A percentile compares a stretch with the other conserved stretches of the same genome.
These are phyloP conservation scores for Prinia subflava DNA, from an alignment of 2,113 vertebrate species.

Conservation along the genomic window DNA sequence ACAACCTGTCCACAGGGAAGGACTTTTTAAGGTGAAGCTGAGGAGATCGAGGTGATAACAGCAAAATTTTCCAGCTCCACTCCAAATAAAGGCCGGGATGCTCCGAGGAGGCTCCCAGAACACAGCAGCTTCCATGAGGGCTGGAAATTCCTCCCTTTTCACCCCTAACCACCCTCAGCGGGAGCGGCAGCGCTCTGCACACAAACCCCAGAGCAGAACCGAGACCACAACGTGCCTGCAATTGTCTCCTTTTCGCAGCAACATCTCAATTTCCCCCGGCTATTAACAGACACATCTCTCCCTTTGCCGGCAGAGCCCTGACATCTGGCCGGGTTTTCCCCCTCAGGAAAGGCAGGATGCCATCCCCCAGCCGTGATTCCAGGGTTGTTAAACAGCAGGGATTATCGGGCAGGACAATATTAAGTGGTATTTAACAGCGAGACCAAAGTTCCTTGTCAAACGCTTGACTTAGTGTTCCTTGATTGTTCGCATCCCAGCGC, in stretches of 20 bases:
- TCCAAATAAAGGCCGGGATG: background rate
- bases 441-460: conserved; percentile 83
- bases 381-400: conserved; percentile 78
- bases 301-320: conserved; percentile 46
- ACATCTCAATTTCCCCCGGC: conserved; percentile 59
- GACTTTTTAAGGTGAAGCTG: background rate
- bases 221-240: background rate
- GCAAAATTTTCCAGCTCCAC: background rate
- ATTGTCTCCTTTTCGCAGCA: conserved; percentile 7
- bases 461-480: conserved; percentile 76
- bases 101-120: background rate
- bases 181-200: background rate
- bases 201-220: background rate
- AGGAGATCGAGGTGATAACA: background rate
- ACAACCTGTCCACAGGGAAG: background rate
- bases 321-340: conserved; percentile 64
- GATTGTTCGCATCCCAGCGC: conserved; percentile 76
- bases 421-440: conserved; percentile 82
- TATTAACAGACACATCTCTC: conserved; percentile 16
- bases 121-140: background rate
- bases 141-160: background rate
- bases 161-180: background rate
- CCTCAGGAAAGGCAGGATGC: conserved; percentile 64
- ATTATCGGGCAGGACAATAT: conserved; percentile 79
- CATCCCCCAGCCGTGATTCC: conserved; percentile 44